phyloP scores from a whole-genome alignment of 1,140 invertebrate species.

The Prorops nasuta region DNA sequence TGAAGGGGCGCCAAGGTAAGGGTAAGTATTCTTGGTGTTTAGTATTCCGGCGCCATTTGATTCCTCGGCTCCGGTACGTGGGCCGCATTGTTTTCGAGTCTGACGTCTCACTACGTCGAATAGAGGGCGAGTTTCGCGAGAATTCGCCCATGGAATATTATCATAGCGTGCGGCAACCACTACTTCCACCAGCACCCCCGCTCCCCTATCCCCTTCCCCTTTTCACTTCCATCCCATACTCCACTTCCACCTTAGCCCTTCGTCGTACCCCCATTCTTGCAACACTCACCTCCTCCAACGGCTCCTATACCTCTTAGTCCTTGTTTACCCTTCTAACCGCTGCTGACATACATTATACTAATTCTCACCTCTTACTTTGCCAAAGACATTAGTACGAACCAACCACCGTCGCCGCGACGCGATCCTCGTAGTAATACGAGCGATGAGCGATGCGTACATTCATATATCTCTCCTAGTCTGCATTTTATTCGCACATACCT shows the following conservation, averaged over 20 bases:
- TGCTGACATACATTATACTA: slow-evolving; percentile 19
- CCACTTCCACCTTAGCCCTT: too few species aligned
- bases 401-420: slow-evolving; percentile 8
- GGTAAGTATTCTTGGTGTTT: slow-evolving; percentile 21
- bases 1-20: too few species aligned
- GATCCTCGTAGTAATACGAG: too few species aligned
- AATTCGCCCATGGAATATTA: slow-evolving; percentile 33
- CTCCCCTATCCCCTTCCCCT: background rate
- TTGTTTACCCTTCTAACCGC: too few species aligned
- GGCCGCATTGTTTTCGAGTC: slow-evolving; percentile 33
- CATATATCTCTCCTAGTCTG: too few species aligned
- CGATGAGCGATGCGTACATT: too few species aligned
- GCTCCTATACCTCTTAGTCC: too few species aligned
- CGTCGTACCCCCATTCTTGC: too few species aligned
- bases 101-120: slow-evolving; percentile 30
- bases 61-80: slow-evolving; percentile 33
- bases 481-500: too few species aligned
- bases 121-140: slow-evolving; percentile 25
- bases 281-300: too few species aligned
- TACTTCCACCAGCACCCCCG: too few species aligned
- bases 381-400: slow-evolving; percentile 25
- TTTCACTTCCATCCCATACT: slow-evolving; percentile 1
- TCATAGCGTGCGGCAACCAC: slow-evolving; percentile 10
- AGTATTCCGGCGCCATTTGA: slow-evolving; percentile 33
- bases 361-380: slow-evolving; percentile 17